phyloP scores from a whole-genome alignment of 2,888 invertebrate species.

The Stegana nigrithorax region DNA sequence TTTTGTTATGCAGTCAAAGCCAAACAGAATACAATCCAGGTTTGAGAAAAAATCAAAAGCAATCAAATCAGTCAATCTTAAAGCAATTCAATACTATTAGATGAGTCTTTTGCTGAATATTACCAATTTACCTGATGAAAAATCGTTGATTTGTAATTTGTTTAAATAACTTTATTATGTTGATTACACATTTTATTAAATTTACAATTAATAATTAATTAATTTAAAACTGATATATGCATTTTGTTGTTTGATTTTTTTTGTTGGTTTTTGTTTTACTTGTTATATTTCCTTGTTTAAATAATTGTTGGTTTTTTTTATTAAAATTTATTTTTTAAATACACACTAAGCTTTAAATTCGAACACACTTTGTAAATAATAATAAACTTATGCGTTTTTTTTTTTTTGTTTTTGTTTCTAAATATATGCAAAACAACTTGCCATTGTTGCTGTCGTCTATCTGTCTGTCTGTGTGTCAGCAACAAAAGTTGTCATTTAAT shows the following conservation, averaged over 20 bases:
- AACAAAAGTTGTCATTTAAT: no score
- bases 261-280: conserved; percentile 27
- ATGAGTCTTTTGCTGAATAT: no score
- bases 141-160: conserved; percentile 24
- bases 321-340: conserved; percentile 28
- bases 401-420: conserved; percentile 24
- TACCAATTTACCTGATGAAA: no score
- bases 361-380: conserved; percentile 59
- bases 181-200: conserved; percentile 46
- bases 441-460: no score
- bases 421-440: no score
- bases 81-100: no score
- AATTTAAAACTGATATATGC: conserved; percentile 54
- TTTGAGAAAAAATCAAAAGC: no score
- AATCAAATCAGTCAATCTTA: no score
- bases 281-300: conserved; percentile 16
- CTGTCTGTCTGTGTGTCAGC: conserved; percentile 11
- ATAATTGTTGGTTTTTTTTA: not conserved
- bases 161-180: conserved; percentile 55
- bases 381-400: conserved; percentile 34
- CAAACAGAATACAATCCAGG: no score
- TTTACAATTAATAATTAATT: conserved; percentile 50
- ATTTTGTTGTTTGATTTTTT: conserved; percentile 28
- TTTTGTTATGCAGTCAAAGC: no score
- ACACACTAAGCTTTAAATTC: conserved; percentile 56